Percentiles rank a stretch among this genome's conserved stretches.
phyloP scores from a whole-genome alignment of 2,113 vertebrate genomes.

The Pterocles burchelli region DNA sequence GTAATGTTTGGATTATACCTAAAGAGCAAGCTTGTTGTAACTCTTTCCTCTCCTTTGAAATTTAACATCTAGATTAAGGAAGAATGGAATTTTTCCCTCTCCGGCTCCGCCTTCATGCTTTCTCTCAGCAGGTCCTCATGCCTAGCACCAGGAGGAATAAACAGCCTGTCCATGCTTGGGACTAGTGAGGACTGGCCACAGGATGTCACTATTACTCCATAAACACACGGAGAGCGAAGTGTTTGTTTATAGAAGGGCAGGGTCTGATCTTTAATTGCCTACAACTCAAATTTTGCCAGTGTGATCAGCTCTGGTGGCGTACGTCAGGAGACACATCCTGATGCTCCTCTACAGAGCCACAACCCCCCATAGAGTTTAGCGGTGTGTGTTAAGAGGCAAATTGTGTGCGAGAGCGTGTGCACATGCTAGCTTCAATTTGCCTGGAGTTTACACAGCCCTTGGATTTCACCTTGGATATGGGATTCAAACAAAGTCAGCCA shows the following conservation, averaged over 20 bases:
- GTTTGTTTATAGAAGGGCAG: slow-evolving; percentile 54
- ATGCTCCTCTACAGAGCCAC: neutral
- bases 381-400: accelerated
- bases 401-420: accelerated
- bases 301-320: neutral
- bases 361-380: neutral
- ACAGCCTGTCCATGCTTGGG: slow-evolving; percentile 40
- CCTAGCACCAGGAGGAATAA: neutral
- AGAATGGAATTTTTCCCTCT: neutral
- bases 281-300: accelerated
- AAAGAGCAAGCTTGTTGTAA: slow-evolving; percentile 11
- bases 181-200: slow-evolving; percentile 67
- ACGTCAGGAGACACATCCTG: neutral
- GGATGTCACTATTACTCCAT: slow-evolving; percentile 77
- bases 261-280: neutral
- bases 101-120: neutral
- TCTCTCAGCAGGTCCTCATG: neutral
- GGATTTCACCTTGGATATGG: slow-evolving; percentile 28
- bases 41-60: slow-evolving; percentile 48
- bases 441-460: neutral
- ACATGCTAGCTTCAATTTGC: neutral
- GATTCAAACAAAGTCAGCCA: slow-evolving; percentile 3
- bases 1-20: slow-evolving; percentile 47
- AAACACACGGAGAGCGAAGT: slow-evolving; percentile 22
- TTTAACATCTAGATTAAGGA: neutral